These are phyloP conservation scores for Drosophila fuyamai DNA, from an alignment of 1,140 invertebrate species.

Conservation along the genomic window DNA sequence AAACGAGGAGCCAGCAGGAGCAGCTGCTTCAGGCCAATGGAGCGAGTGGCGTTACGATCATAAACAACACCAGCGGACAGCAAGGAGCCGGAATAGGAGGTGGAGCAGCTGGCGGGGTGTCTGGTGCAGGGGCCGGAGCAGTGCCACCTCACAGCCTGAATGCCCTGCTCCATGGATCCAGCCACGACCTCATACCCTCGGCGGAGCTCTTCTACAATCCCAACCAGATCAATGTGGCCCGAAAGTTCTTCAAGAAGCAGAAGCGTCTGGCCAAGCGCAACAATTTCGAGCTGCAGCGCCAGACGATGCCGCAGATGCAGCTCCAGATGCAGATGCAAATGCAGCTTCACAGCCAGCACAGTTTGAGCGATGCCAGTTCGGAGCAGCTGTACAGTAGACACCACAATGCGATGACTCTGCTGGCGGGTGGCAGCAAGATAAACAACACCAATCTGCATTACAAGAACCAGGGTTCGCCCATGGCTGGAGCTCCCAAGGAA, in stretches of 20 bases:
- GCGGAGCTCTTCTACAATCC: conserved; percentile 96
- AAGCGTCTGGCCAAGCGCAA: conserved; percentile 91
- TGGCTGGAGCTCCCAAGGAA: conserved; percentile 39
- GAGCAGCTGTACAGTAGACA: conserved; percentile 80
- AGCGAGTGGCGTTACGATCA: conserved; percentile 49
- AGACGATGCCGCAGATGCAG: conserved; percentile 86
- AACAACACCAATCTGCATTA: conserved; percentile 90
- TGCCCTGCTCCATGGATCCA: conserved; percentile 78
- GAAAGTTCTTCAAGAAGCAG: conserved; percentile 96
- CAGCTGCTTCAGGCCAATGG: conserved; percentile 48
- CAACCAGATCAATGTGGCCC: conserved; percentile 95
- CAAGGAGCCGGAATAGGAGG: conserved; percentile 58
- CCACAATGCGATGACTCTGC: conserved; percentile 88
- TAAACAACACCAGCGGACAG: conserved; percentile 63
- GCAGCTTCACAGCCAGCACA: conserved; percentile 71
- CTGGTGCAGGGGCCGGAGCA: conserved; percentile 2
- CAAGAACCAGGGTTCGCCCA: conserved; percentile 39
- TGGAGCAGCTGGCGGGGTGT: background rate
- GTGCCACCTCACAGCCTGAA: conserved; percentile 88
- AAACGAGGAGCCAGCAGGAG: conserved; percentile 61
- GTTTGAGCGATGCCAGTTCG: conserved; percentile 86
- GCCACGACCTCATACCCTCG: conserved; percentile 79
- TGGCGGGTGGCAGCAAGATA: conserved; percentile 88
- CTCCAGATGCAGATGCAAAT: conserved; percentile 83
- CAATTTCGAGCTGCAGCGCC: conserved; percentile 88